Conservation (phyloP, 2,888 invertebrate species). For the Sepiola atlantica region DNA sequence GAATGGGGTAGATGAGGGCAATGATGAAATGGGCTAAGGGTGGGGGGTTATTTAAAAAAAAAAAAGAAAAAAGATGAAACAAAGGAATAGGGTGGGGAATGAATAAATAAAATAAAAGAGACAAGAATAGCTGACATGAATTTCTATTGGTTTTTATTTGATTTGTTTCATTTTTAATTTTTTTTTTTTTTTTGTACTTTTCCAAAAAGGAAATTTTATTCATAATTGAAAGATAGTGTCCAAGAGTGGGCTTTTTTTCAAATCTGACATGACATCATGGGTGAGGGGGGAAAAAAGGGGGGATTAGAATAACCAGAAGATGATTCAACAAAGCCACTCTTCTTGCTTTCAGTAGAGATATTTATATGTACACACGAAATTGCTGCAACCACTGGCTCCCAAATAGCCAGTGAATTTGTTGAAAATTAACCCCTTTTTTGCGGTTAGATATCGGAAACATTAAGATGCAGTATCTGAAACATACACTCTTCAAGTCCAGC, state of each 20-base stretch:
- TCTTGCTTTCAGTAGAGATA: not conserved
- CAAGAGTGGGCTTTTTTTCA: not conserved
- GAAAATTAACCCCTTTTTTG: not conserved
- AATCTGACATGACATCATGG: constrained; percentile 32
- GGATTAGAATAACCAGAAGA: not conserved
- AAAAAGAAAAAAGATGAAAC: not conserved
- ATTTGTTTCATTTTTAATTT: not conserved
- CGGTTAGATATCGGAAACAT: not conserved
- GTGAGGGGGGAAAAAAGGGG: not conserved
- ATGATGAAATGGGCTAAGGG: not conserved
- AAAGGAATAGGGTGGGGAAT: not conserved
- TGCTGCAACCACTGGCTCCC: constrained; percentile 19
- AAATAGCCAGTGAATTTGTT: not conserved
- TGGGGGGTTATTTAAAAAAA: not conserved
- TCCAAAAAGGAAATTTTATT: constrained; percentile 5
- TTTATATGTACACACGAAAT: not conserved
- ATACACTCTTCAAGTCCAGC: not conserved
- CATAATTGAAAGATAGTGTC: constrained; percentile 12
- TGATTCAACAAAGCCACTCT: constrained; percentile 9
- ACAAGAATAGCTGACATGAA: constrained; percentile 21
- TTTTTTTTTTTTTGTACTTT: not conserved
- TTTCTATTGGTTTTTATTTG: not conserved
- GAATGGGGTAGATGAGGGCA: not conserved
- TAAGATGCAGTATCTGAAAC: not conserved
- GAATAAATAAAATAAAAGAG: constrained; percentile 3